These are phyloP conservation scores for Procambarus virginalis DNA, from an alignment of 1,140 invertebrate species.

Conservation along the genomic window DNA sequence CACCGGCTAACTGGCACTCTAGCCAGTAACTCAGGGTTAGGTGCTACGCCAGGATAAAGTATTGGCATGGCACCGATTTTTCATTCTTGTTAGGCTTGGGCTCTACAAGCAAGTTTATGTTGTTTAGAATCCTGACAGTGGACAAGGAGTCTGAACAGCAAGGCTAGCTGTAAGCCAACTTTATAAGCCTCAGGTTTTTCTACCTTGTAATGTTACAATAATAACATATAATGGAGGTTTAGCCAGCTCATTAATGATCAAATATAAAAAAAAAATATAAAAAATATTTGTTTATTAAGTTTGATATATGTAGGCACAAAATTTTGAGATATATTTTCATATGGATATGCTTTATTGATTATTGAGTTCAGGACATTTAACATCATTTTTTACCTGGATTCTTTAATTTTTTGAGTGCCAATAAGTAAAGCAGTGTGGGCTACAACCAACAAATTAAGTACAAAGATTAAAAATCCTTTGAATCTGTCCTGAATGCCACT, in stretches of 20 bases:
- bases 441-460: conserved; percentile 67
- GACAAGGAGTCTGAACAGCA: conserved; percentile 36
- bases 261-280: conserved; percentile 57
- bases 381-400: conserved; percentile 49
- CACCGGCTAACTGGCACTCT: conserved; percentile 56
- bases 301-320: conserved; percentile 60
- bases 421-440: conserved; percentile 52
- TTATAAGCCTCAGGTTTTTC: conserved; percentile 53
- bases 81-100: conserved; percentile 44
- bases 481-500: conserved; percentile 62
- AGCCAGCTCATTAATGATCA: conserved; percentile 69
- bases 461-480: conserved; percentile 59
- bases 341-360: conserved; percentile 53
- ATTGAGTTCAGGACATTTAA: conserved; percentile 64
- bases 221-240: conserved; percentile 66
- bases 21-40: conserved; percentile 61
- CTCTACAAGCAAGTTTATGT: conserved; percentile 4
- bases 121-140: not conserved
- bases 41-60: not conserved
- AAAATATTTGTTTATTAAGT: conserved; percentile 65
- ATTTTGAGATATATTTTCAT: conserved; percentile 67
- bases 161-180: conserved; percentile 6
- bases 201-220: conserved; percentile 65
- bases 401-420: conserved; percentile 59
- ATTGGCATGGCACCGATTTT: conserved; percentile 33